Evolutionary conservation across 2,113 vertebrate species (phyloP).

Genomic region (Myodes glareolus): DNA sequence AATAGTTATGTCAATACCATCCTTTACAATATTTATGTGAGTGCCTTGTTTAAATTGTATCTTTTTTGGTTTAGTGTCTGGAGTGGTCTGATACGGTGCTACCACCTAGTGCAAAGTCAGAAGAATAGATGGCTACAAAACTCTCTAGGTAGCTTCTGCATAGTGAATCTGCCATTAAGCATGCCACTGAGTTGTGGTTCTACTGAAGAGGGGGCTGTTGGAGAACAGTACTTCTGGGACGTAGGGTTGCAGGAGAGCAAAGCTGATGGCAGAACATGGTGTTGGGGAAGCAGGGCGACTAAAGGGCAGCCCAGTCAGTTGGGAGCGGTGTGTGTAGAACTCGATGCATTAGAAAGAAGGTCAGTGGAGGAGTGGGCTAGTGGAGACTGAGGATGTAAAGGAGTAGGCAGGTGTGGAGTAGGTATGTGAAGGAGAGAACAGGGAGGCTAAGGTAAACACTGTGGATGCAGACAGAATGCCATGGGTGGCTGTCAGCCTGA

Average conservation of each 20-base stretch:
- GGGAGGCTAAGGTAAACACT: neutral
- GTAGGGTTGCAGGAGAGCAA: neutral
- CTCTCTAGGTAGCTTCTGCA: conserved; percentile 64
- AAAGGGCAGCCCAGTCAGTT: rapidly evolving
- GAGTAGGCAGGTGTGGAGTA: neutral
- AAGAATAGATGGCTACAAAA: conserved; percentile 79
- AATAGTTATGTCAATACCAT: conserved; percentile 82
- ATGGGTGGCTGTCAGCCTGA: neutral
- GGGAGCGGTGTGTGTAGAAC: neutral
- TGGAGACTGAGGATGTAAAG: neutral
- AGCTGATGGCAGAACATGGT: neutral
- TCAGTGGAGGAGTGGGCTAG: neutral
- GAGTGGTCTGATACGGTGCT: conserved; percentile 83
- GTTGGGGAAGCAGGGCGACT: neutral
- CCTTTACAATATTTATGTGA: conserved; percentile 86
- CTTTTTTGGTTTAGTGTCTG: conserved; percentile 85
- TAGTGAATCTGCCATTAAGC: conserved; percentile 59
- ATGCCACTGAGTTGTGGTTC: neutral
- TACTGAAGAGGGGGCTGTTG: neutral
- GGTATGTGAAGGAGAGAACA: neutral
- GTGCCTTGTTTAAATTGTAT: conserved; percentile 84
- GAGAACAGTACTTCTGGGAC: neutral
- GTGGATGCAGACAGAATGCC: neutral
- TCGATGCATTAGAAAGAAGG: too few relatives aligned
- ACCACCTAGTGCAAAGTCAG: conserved; percentile 82